Conservation (phyloP, 30 jellyfish, hydroid and myxozoan species). For the Chrysaora quinquecirrha region DNA sequence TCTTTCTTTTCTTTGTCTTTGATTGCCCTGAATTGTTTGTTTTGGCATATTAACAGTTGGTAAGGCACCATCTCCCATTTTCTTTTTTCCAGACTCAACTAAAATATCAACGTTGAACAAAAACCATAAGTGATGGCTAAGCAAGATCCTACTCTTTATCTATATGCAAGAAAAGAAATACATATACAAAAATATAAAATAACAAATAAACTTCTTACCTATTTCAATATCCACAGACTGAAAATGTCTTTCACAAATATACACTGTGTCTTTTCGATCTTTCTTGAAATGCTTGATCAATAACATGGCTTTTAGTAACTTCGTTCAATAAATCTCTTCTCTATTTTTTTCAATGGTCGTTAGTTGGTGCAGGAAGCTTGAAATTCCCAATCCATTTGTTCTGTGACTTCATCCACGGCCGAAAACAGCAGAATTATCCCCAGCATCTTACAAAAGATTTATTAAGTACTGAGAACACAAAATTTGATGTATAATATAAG, state of each 20-base stretch:
- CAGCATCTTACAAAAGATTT: no score
- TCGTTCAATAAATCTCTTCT: no score
- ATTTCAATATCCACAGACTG: conserved; percentile 19
- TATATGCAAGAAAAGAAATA: neutral
- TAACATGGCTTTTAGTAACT: no score
- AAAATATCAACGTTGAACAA: neutral
- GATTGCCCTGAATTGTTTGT: no score
- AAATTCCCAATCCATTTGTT: conserved; percentile 49
- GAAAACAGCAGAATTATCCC: conserved; percentile 48
- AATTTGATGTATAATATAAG: conserved; percentile 17
- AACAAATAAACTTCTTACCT: conserved; percentile 1
- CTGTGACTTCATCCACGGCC: conserved; percentile 56
- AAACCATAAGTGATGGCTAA: neutral
- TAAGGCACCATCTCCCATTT: conserved; percentile 42
- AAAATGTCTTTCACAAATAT: no score
- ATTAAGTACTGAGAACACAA: no score
- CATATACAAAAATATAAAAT: no score
- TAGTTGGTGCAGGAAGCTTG: no score
- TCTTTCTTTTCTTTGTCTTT: no score
- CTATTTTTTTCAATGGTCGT: no score
- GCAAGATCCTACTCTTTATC: neutral
- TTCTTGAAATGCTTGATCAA: no score
- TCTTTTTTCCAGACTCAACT: conserved; percentile 30
- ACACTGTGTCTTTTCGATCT: conserved; percentile 47
- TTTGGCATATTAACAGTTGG: no score